These are phyloP conservation scores for Parazoanthus swiftii DNA, from an alignment of 92 coral and sea anemone species.

Conservation along the genomic window DNA sequence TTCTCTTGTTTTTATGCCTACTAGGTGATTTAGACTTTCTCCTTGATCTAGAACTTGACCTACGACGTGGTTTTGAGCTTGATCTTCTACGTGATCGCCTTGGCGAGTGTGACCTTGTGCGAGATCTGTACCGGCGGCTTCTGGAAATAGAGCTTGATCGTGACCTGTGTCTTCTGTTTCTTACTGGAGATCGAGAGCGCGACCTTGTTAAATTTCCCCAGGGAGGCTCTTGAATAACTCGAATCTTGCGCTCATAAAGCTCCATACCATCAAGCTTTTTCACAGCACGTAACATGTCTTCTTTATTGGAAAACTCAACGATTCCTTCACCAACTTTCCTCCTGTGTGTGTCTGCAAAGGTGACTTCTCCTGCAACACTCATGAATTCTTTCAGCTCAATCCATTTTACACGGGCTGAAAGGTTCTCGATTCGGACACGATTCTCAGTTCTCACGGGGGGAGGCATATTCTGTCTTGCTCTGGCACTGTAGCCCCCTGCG, in stretches of 20 bases:
- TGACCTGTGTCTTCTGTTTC: constrained; percentile 46
- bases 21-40: constrained; percentile 54
- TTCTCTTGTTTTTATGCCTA: constrained; percentile 3
- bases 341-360: constrained; percentile 98
- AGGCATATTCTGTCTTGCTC: constrained; percentile 84
- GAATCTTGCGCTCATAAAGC: constrained; percentile 83
- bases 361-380: constrained; percentile 96
- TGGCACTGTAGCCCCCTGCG: constrained; percentile 88
- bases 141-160: constrained; percentile 56
- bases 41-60: constrained; percentile 64
- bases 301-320: constrained; percentile 87
- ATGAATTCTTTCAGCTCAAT: constrained; percentile 92
- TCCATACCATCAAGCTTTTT: constrained; percentile 75
- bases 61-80: constrained; percentile 50
- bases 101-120: constrained; percentile 63
- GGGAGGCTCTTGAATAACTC: constrained; percentile 85
- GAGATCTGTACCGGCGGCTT: constrained; percentile 55
- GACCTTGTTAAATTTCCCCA: constrained; percentile 54
- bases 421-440: constrained; percentile 91
- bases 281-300: constrained; percentile 79
- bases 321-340: constrained; percentile 94
- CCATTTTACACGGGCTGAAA: constrained; percentile 96
- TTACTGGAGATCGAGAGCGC: constrained; percentile 53
- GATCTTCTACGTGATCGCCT: constrained; percentile 46
- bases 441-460: constrained; percentile 86